These are phyloP conservation scores for Mungos mungo DNA, from an alignment of 2,113 vertebrate genomes.

Conservation along the genomic window DNA sequence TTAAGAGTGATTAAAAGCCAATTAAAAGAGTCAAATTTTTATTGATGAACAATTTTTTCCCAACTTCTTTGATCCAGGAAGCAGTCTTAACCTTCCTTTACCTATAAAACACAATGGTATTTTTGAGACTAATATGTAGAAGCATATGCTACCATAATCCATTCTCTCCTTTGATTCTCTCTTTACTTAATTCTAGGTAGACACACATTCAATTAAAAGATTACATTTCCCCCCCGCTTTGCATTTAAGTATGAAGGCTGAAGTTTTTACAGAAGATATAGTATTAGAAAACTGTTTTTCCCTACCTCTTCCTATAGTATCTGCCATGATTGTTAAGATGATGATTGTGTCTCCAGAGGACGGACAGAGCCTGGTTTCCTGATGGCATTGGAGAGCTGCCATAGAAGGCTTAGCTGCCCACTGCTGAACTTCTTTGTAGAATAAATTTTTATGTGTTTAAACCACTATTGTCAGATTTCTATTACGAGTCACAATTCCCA, in stretches of 20 bases:
- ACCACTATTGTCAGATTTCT: conserved; percentile 16
- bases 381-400: neutral
- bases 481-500: neutral
- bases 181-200: neutral
- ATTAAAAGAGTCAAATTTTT: neutral
- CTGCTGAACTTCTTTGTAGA: neutral
- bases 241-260: neutral
- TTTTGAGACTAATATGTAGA: neutral
- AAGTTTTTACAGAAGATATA: neutral
- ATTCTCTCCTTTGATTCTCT: neutral
- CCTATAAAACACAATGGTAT: neutral
- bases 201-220: neutral
- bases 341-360: neutral
- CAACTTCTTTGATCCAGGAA: neutral
- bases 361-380: neutral
- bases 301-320: neutral
- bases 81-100: neutral
- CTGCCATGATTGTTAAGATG: neutral
- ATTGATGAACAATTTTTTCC: neutral
- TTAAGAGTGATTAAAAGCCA: neutral
- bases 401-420: neutral
- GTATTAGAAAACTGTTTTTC: neutral
- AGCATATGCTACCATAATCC: neutral
- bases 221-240: neutral
- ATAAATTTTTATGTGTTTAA: conserved; percentile 17